phyloP scores from a whole-genome alignment of 1,140 invertebrate species.

The Drosophila albomicans region DNA sequence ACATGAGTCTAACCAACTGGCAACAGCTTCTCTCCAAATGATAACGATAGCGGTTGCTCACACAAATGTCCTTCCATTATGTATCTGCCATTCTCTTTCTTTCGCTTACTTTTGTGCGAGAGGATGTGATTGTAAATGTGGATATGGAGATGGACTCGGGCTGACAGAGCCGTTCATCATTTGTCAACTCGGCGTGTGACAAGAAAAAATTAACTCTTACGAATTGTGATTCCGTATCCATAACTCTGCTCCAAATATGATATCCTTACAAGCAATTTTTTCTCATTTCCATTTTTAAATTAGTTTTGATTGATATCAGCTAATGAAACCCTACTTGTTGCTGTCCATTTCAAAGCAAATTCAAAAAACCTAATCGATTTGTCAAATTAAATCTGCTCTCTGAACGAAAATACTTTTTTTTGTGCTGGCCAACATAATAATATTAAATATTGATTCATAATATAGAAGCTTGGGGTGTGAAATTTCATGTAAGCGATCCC shows the following conservation, averaged over 20 bases:
- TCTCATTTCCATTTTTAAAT: neutral
- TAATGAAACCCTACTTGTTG: neutral
- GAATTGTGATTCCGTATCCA: neutral
- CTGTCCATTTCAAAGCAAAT: neutral
- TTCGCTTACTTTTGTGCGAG: conserved; percentile 9
- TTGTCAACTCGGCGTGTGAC: conserved; percentile 59
- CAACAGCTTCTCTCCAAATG: conserved; percentile 30
- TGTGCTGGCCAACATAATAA: neutral
- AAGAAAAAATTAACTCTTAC: conserved; percentile 20
- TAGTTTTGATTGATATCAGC: neutral
- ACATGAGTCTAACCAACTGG: conserved; percentile 33
- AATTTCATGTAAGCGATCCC: neutral
- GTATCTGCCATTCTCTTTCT: neutral
- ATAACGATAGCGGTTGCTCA: conserved; percentile 32
- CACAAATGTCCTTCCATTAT: conserved; percentile 26
- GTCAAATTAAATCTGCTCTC: neutral
- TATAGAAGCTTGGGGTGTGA: neutral
- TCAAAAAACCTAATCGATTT: neutral
- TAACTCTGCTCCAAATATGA: neutral
- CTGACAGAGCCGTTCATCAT: conserved; percentile 55
- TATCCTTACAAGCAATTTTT: neutral
- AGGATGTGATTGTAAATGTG: conserved; percentile 37
- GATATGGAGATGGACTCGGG: neutral
- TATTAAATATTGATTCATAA: conserved; percentile 4
- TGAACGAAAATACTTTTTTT: neutral